Evolutionary conservation across 2,797 vertebrate genomes (phyloP).

Genomic region (Allobates femoralis): DNA sequence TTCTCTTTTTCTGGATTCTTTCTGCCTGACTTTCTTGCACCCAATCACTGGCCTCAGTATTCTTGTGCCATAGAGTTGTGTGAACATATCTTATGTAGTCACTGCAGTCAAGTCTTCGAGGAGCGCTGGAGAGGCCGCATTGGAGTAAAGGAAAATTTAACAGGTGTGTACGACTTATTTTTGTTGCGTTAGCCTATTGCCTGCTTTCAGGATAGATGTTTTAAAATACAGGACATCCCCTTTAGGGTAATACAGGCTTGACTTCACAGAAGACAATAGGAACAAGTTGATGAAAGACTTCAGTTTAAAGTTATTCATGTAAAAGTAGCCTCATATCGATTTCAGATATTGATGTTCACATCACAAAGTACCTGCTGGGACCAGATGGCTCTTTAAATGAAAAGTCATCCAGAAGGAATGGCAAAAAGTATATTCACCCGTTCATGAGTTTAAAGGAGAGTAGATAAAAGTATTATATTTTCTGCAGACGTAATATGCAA

Average conservation of each 20-base stretch:
- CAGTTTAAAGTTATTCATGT: conserved; percentile 9
- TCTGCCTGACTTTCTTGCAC: no score
- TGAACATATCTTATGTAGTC: no score
- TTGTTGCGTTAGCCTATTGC: no score
- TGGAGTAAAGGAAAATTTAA: no score
- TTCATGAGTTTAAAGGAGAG: neutral
- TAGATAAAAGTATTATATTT: neutral
- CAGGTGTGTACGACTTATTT: no score
- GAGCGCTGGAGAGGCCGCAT: no score
- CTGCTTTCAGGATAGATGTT: no score
- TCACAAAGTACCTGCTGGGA: neutral
- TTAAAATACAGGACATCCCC: no score
- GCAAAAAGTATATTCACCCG: neutral
- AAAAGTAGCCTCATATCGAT: conserved; percentile 7
- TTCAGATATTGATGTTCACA: neutral
- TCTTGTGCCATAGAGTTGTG: no score
- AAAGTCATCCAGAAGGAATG: neutral
- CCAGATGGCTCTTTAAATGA: neutral
- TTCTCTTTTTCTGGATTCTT: no score
- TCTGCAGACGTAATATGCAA: neutral
- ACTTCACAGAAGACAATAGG: neutral
- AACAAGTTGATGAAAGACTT: conserved; percentile 7
- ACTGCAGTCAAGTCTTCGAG: no score
- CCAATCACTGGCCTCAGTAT: no score
- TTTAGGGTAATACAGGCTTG: neutral